Conservation (phyloP, 2,888 invertebrate genomes). For the Pedicia rivosa region DNA sequence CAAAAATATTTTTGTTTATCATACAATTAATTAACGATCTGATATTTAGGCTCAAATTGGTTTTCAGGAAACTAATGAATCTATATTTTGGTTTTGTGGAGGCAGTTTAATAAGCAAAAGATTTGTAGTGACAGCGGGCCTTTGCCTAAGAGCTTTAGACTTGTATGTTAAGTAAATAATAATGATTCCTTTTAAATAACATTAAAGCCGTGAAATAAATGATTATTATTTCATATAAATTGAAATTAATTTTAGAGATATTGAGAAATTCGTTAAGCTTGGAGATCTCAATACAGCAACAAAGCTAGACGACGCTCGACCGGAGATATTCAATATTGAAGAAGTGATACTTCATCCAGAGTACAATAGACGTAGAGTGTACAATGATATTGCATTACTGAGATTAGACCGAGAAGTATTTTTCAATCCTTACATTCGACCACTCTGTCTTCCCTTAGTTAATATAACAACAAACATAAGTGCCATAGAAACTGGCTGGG, state of each 20-base stretch:
- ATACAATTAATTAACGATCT: not conserved
- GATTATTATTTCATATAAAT: no score
- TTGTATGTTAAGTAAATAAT: no score
- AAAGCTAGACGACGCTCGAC: conserved; percentile 11
- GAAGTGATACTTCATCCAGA: conserved; percentile 27
- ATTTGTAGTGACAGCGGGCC: conserved; percentile 38
- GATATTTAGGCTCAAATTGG: not conserved
- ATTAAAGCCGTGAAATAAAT: no score
- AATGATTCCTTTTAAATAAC: no score
- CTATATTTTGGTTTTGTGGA: conserved; percentile 31
- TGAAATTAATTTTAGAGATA: conserved; percentile 13
- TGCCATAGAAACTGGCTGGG: conserved; percentile 33
- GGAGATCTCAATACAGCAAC: conserved; percentile 14
- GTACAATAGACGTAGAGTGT: conserved; percentile 23
- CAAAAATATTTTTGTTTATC: not conserved
- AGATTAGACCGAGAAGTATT: conserved; percentile 1
- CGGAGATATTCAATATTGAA: conserved; percentile 10
- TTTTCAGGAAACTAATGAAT: conserved; percentile 10
- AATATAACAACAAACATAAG: conserved; percentile 15
- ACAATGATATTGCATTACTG: conserved; percentile 9
- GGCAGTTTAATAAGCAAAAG: conserved; percentile 35
- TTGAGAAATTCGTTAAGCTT: conserved; percentile 14
- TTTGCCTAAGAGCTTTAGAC: no score
- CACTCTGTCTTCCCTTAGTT: conserved; percentile 27
- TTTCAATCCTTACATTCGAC: conserved; percentile 19